A percentile compares a stretch with the other conserved stretches of the same genome.
phyloP scores from a whole-genome alignment of 2,888 invertebrate species.

The Cephus sareptanus region DNA sequence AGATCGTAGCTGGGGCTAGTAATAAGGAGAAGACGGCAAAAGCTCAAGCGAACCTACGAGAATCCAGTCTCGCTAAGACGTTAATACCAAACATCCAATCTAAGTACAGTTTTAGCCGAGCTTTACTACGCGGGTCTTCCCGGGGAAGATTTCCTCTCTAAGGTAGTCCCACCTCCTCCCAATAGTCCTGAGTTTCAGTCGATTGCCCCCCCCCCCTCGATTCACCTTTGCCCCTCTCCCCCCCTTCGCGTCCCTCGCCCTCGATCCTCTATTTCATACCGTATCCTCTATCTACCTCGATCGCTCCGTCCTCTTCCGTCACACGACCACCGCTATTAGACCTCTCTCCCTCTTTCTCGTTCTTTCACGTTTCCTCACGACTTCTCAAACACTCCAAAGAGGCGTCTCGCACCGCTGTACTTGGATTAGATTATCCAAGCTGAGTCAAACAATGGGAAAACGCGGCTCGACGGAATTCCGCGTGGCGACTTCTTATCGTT shows the following conservation, averaged over 20 bases:
- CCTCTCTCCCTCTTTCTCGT: background rate
- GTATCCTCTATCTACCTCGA: background rate
- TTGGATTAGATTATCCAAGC: conserved; percentile 5
- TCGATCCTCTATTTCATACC: background rate
- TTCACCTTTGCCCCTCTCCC: background rate
- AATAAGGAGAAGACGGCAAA: background rate
- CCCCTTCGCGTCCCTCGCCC: background rate
- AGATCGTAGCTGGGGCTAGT: background rate
- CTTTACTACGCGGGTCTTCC: background rate
- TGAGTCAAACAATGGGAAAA: conserved; percentile 4
- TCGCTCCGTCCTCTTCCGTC: background rate
- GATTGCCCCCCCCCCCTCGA: background rate
- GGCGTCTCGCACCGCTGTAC: background rate
- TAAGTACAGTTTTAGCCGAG: background rate
- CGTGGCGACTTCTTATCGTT: conserved; percentile 4
- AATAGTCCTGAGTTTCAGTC: background rate
- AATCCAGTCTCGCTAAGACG: background rate
- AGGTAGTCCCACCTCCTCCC: background rate
- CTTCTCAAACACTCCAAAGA: background rate
- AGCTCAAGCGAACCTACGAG: background rate
- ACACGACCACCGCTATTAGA: background rate
- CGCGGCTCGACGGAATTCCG: conserved; percentile 1
- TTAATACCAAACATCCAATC: background rate
- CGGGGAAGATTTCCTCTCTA: background rate
- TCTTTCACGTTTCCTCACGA: background rate